Evolutionary conservation across 2,888 invertebrate species (phyloP).

Genomic region (Ceraclea dissimilis): DNA sequence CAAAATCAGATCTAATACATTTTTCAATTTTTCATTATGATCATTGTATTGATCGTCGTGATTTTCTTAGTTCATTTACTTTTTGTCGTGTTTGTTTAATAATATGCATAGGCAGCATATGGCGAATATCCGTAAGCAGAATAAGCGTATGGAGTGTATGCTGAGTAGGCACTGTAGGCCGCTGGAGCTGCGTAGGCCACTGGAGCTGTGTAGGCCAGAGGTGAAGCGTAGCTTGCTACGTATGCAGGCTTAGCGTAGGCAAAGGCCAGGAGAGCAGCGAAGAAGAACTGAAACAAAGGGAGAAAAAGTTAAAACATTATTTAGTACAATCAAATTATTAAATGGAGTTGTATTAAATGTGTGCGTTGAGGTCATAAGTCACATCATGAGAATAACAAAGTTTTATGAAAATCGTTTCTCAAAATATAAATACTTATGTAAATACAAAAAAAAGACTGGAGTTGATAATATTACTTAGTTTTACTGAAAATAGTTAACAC

Average conservation of each 20-base stretch:
- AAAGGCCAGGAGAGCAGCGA: slow-evolving; percentile 22
- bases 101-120: slow-evolving; percentile 28
- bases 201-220: slow-evolving; percentile 28
- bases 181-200: slow-evolving; percentile 18
- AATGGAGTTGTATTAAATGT: too few relatives aligned
- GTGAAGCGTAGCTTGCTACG: slow-evolving; percentile 27
- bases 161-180: slow-evolving; percentile 16
- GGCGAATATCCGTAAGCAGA: slow-evolving; percentile 27
- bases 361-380: too few relatives aligned
- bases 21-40: too few relatives aligned
- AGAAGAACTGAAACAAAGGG: slow-evolving; percentile 21
- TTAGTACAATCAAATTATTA: not conserved
- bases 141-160: slow-evolving; percentile 21
- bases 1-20: not conserved
- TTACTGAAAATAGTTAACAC: too few relatives aligned
- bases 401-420: too few relatives aligned
- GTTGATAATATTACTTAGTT: too few relatives aligned
- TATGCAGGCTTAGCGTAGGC: slow-evolving; percentile 27
- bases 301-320: slow-evolving; percentile 1
- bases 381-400: too few relatives aligned
- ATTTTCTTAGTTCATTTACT: too few relatives aligned
- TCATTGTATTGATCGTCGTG: too few relatives aligned
- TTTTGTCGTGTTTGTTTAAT: not conserved
- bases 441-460: too few relatives aligned
- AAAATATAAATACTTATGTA: too few relatives aligned